These are phyloP conservation scores for Subacronicta megacephala DNA, from an alignment of 2,888 invertebrate species.

Conservation along the genomic window DNA sequence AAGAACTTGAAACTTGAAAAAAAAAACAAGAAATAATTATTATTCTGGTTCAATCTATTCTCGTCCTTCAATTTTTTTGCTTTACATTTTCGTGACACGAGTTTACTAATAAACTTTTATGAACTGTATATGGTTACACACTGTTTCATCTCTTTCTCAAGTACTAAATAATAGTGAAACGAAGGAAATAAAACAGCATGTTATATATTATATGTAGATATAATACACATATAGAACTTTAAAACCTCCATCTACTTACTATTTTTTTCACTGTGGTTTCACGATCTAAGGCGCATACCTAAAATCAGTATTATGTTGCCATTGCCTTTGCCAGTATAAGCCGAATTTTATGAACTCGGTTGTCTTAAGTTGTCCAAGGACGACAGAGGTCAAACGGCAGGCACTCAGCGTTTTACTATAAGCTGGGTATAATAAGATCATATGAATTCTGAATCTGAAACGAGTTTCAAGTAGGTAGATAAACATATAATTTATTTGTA, in stretches of 20 bases:
- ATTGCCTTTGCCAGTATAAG: slow-evolving; percentile 9
- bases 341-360: slow-evolving; percentile 21
- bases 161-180: too few relatives aligned
- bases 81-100: too few relatives aligned
- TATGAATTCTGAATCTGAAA: slow-evolving; percentile 17
- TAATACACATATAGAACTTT: neutral
- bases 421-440: slow-evolving; percentile 33
- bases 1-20: too few relatives aligned
- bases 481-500: slow-evolving; percentile 2
- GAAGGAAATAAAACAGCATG: too few relatives aligned
- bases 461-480: slow-evolving; percentile 23
- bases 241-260: too few relatives aligned
- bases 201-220: too few relatives aligned
- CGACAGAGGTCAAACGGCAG: slow-evolving; percentile 9
- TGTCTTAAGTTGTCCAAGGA: slow-evolving; percentile 20
- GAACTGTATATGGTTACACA: too few relatives aligned
- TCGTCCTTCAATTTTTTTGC: too few relatives aligned
- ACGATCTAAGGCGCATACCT: neutral
- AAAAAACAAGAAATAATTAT: too few relatives aligned
- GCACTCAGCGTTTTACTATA: slow-evolving; percentile 36
- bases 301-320: slow-evolving; percentile 14
- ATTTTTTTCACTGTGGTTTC: neutral
- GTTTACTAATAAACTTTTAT: too few relatives aligned
- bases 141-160: too few relatives aligned
- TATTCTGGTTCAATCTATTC: too few relatives aligned